Evolutionary conservation across 2,888 invertebrate genomes (phyloP), one percentile per base, ranked within the genome.

Genomic region (Gisinianus flammeolus): DNA sequence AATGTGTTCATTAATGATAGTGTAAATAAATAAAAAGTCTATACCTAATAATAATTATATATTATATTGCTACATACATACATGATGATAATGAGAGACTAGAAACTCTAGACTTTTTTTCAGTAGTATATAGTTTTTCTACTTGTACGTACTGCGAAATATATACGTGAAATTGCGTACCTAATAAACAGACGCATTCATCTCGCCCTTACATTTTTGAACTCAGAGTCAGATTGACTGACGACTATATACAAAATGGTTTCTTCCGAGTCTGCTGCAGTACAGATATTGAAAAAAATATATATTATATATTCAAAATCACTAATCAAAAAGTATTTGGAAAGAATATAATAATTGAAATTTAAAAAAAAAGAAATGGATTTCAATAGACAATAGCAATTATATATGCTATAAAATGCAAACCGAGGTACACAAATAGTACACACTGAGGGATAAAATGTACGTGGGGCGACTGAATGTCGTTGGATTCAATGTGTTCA

Each of bases 1-100:
- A 69, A 74, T 78, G 78, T 78, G 78, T 78, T 78, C 78, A 78
- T 56, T 74, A 68, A 69, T 62, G 33, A 56, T 73, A 73, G 73
- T 73, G 73, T 73, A 73, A 31, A 72, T 54, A 58, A 22, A 3
- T n/a, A 30, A 69, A 44, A 22, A 69, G n/a, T 44, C 30, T 56
- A 70, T 66, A 66, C 19, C 52, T 10, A 66, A 72, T 71, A 71
- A 54, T 24, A 16, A 71, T 16, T 64, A 64, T 28, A 68, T 68
- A 35, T 35, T 31, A 66, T 66, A 66, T 66, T 24, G 10, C 12
- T 66, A 66, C 33, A 16, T 68, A 66, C n/a, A 24, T 66, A 33
- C 12, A 66, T 33, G 68, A 35, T 33, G n/a, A 68, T 68, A n/a
- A 22, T 68, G 35, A 68, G 68, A 68, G 68, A 68, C 68, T 68